phyloP scores from a whole-genome alignment of 2,113 vertebrate species.

The Synchiropus splendidus region DNA sequence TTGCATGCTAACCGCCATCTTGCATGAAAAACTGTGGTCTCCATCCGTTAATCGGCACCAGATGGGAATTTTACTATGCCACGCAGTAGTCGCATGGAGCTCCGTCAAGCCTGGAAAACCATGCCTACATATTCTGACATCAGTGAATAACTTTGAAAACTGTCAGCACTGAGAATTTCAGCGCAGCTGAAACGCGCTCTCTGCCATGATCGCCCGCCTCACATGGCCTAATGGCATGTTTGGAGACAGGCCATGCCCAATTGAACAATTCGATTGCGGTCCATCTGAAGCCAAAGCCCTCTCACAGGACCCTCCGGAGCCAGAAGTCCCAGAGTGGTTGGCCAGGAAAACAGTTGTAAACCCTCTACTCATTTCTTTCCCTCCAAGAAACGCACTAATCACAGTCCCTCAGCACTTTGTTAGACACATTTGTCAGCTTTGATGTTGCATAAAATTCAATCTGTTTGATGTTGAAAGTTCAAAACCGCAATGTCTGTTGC shows the following conservation, averaged over 20 bases:
- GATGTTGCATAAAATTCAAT: constrained; percentile 7
- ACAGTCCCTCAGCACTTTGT: constrained; percentile 13
- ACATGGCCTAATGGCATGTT: constrained; percentile 9
- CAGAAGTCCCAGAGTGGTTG: constrained; percentile 12
- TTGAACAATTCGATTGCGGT: constrained; percentile 26
- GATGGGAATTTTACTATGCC: constrained; percentile 24
- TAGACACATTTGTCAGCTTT: neutral
- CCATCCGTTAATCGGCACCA: constrained; percentile 38
- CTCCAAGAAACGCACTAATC: constrained; percentile 13
- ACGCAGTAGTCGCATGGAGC: constrained; percentile 10
- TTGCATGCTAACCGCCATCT: too few species aligned
- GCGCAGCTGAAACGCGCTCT: constrained; percentile 5
- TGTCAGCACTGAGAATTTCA: constrained; percentile 1
- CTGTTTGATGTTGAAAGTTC: neutral
- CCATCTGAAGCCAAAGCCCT: constrained; percentile 29
- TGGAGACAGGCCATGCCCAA: constrained; percentile 33
- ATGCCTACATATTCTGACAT: constrained; percentile 11
- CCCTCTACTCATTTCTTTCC: constrained; percentile 10
- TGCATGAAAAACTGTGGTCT: constrained; percentile 5
- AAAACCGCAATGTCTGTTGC: constrained; percentile 10
- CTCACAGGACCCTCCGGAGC: constrained; percentile 37
- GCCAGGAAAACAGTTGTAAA: constrained; percentile 45
- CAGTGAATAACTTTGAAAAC: constrained; percentile 14
- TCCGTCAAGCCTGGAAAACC: constrained; percentile 6
- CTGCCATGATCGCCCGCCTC: constrained; percentile 11